Conservation (phyloP, 2,113 vertebrate species). For the Limnothrissa miodon region DNA sequence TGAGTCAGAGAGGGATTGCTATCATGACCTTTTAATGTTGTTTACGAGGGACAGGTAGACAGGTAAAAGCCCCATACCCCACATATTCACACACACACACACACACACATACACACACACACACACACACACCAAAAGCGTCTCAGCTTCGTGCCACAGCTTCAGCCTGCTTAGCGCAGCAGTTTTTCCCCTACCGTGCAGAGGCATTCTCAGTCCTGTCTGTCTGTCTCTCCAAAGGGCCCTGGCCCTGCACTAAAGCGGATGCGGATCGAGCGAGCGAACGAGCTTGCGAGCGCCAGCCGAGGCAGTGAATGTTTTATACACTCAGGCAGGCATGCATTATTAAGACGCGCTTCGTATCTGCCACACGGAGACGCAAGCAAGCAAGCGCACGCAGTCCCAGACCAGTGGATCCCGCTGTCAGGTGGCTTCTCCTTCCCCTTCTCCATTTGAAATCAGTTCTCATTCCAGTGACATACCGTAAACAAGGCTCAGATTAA, state of each 20-base stretch:
- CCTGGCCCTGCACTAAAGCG: not conserved
- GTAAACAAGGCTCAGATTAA: not conserved
- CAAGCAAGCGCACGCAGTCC: not conserved
- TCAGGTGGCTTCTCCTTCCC: constrained; percentile 30
- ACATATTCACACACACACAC: not conserved
- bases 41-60: not conserved
- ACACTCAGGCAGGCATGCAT: constrained; percentile 52
- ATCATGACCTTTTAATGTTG: not conserved
- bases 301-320: constrained; percentile 67
- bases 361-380: constrained; percentile 61
- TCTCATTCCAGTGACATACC: not conserved
- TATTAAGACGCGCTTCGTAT: constrained; percentile 69
- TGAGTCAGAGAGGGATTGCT: not conserved
- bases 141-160: not conserved
- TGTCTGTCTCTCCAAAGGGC: not conserved
- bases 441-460: not conserved
- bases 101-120: too few species aligned
- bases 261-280: not conserved
- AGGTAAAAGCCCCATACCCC: not conserved
- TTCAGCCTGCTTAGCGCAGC: not conserved
- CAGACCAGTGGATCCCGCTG: not conserved
- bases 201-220: not conserved
- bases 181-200: not conserved
- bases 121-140: not conserved
- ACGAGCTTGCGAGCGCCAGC: constrained; percentile 42